phyloP scores from a whole-genome alignment of 2,797 vertebrate species.

The Trachops cirrhosus region DNA sequence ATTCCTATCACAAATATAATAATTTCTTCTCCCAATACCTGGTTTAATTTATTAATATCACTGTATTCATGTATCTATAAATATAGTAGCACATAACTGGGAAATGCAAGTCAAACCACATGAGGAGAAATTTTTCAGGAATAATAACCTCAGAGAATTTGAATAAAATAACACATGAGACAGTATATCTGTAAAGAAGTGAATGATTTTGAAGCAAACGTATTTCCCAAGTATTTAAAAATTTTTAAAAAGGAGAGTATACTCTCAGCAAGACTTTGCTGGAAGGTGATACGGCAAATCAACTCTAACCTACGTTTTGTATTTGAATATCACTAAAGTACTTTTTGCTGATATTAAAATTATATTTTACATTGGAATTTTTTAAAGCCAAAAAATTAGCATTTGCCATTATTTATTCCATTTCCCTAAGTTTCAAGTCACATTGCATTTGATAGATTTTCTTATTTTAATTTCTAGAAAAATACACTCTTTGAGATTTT shows the following conservation, averaged over 20 bases:
- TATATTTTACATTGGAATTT: background rate
- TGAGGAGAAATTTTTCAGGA: background rate
- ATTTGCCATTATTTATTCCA: background rate
- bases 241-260: no score
- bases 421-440: background rate
- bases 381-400: background rate
- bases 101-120: background rate
- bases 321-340: background rate
- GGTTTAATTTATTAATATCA: background rate
- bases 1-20: background rate
- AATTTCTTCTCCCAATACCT: background rate
- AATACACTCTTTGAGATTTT: background rate
- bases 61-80: background rate
- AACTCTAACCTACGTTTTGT: background rate
- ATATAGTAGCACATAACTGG: background rate
- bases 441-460: background rate
- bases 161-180: background rate
- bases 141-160: background rate
- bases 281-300: background rate
- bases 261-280: background rate
- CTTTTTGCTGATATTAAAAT: background rate
- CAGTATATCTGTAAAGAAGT: background rate
- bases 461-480: background rate
- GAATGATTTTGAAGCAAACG: background rate
- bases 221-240: background rate